phyloP scores from a whole-genome alignment of 2,888 invertebrate species.

The Philaethria dido region DNA sequence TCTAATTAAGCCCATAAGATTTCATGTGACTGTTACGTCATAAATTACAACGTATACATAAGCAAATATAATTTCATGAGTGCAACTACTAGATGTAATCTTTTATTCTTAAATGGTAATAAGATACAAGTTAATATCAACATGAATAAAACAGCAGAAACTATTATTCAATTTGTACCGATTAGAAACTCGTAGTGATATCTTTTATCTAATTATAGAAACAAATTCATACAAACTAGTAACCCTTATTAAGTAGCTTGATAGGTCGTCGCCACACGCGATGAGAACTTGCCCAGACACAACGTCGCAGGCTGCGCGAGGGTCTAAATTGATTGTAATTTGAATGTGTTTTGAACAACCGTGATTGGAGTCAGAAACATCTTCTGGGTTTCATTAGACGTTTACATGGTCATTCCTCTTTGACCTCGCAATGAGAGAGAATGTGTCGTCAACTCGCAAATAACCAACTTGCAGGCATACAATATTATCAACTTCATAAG shows the following conservation, averaged over 20 bases:
- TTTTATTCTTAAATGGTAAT: background rate
- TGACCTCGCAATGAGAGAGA: conserved; percentile 67
- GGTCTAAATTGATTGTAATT: conserved; percentile 81
- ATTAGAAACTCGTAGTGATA: conserved; percentile 25
- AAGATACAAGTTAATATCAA: background rate
- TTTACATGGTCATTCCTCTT: conserved; percentile 80
- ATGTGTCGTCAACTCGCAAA: conserved; percentile 55
- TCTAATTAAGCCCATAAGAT: conserved; percentile 78
- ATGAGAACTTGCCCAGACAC: conserved; percentile 65
- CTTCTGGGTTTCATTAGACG: conserved; percentile 70
- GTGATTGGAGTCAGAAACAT: conserved; percentile 74
- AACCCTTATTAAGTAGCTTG: conserved; percentile 67
- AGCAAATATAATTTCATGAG: background rate
- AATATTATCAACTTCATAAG: conserved; percentile 60
- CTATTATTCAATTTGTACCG: conserved; percentile 7
- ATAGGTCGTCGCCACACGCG: conserved; percentile 70
- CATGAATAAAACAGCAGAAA: background rate
- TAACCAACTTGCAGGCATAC: conserved; percentile 56
- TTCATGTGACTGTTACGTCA: conserved; percentile 65
- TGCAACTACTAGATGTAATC: background rate
- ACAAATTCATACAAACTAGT: conserved; percentile 42
- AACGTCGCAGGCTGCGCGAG: conserved; percentile 66
- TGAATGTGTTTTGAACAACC: conserved; percentile 71
- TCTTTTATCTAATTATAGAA: conserved; percentile 37
- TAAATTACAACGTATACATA: background rate